These are phyloP conservation scores for Chaetodon trifascialis DNA, from an alignment of 2,113 vertebrate genomes.

Conservation along the genomic window DNA sequence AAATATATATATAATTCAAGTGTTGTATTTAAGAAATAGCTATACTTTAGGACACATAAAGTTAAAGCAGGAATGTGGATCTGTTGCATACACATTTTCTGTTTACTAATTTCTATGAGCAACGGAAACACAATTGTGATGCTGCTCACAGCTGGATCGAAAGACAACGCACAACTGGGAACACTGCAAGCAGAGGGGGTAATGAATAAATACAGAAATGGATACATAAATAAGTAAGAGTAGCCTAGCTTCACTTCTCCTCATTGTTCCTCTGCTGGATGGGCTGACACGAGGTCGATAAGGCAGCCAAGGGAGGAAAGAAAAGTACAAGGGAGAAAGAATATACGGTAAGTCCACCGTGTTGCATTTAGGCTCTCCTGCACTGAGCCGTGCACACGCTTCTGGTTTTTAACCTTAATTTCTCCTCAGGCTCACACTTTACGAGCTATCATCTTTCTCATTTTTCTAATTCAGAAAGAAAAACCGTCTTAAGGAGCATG, in stretches of 20 bases:
- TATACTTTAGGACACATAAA: neutral
- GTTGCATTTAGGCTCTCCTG: slow-evolving; percentile 21
- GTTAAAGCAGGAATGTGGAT: slow-evolving; percentile 46
- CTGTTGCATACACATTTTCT: slow-evolving; percentile 35
- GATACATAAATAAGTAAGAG: slow-evolving; percentile 81
- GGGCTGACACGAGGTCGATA: slow-evolving; percentile 73
- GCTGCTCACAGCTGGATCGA: slow-evolving; percentile 69
- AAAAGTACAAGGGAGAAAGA: slow-evolving; percentile 62
- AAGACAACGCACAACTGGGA: slow-evolving; percentile 59
- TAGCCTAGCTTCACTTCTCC: slow-evolving; percentile 63
- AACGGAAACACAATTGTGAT: slow-evolving; percentile 65
- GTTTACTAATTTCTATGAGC: slow-evolving; percentile 52
- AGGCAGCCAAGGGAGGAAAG: slow-evolving; percentile 56
- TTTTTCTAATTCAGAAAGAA: neutral
- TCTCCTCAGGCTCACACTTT: neutral
- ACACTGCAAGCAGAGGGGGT: slow-evolving; percentile 55
- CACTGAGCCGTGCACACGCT: slow-evolving; percentile 1
- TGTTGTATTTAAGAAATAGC: slow-evolving; percentile 26
- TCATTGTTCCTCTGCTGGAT: slow-evolving; percentile 60
- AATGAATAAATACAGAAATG: slow-evolving; percentile 82
- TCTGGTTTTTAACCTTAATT: slow-evolving; percentile 22
- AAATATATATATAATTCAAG: neutral
- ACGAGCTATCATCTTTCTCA: neutral
- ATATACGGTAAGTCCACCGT: slow-evolving; percentile 36
- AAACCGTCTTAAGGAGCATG: neutral